Percentiles rank a stretch among this genome's conserved stretches.
Evolutionary conservation across 2,797 vertebrate species (phyloP).

Genomic region (Siniperca obscura): DNA sequence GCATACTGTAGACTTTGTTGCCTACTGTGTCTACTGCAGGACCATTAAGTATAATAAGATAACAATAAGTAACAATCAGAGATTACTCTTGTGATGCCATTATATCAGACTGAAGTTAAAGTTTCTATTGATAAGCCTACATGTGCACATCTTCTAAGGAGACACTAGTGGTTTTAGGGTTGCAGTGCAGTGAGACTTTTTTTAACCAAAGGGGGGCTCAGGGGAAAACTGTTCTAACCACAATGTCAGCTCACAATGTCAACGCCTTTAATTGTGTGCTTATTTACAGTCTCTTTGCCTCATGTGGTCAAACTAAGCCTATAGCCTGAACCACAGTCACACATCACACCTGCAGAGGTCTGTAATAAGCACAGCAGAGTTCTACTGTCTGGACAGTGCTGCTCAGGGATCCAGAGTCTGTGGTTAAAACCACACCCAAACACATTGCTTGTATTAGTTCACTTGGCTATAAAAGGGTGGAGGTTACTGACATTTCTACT

Average conservation of each 20-base stretch:
- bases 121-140: background rate
- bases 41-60: background rate
- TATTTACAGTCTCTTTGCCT: conserved; percentile 58
- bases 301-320: conserved; percentile 45
- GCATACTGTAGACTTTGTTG: background rate
- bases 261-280: conserved; percentile 62
- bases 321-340: conserved; percentile 24
- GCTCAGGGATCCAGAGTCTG: conserved; percentile 10
- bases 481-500: background rate
- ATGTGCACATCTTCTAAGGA: background rate
- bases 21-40: background rate
- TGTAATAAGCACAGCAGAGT: conserved; percentile 16
- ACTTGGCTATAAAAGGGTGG: background rate
- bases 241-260: conserved; percentile 51
- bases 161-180: background rate
- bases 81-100: background rate
- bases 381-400: conserved; percentile 26
- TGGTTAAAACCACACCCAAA: conserved; percentile 7
- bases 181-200: conserved; percentile 7
- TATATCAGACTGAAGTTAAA: background rate
- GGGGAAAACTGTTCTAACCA: conserved; percentile 35
- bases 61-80: background rate
- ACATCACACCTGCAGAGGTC: conserved; percentile 47
- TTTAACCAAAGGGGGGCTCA: conserved; percentile 17
- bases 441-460: background rate